Evolutionary conservation across 2,113 vertebrate species (phyloP).

Genomic region (Cyanoramphus novaezelandiae): DNA sequence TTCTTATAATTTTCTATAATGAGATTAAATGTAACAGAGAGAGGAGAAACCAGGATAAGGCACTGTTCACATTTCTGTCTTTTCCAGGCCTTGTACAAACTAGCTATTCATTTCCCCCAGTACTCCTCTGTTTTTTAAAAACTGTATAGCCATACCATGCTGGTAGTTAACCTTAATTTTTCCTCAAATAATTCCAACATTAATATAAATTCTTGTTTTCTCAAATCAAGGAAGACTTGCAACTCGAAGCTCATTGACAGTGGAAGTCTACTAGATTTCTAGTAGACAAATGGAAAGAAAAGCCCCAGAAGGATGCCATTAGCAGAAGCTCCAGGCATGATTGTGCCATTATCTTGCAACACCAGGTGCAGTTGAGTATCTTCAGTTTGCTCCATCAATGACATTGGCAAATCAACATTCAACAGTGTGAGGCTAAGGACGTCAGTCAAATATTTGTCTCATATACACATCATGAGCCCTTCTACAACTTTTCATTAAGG

Average conservation of each 20-base stretch:
- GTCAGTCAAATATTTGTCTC: neutral
- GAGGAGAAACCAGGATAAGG: neutral
- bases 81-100: neutral
- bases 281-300: neutral
- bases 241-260: neutral
- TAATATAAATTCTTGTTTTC: neutral
- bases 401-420: neutral
- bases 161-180: neutral
- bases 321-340: neutral
- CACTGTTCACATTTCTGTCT: neutral
- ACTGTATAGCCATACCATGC: too few species aligned
- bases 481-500: neutral
- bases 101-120: fast-evolving
- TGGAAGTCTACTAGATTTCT: neutral
- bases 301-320: neutral
- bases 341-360: neutral
- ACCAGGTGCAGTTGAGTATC: neutral
- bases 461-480: neutral
- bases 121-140: neutral
- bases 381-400: neutral
- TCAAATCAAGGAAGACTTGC: neutral
- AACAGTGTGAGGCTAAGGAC: neutral
- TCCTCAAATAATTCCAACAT: neutral
- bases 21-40: neutral
- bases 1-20: neutral